Evolutionary conservation across 2,888 invertebrate genomes (phyloP).

Genomic region (Vesta saturnalis): DNA sequence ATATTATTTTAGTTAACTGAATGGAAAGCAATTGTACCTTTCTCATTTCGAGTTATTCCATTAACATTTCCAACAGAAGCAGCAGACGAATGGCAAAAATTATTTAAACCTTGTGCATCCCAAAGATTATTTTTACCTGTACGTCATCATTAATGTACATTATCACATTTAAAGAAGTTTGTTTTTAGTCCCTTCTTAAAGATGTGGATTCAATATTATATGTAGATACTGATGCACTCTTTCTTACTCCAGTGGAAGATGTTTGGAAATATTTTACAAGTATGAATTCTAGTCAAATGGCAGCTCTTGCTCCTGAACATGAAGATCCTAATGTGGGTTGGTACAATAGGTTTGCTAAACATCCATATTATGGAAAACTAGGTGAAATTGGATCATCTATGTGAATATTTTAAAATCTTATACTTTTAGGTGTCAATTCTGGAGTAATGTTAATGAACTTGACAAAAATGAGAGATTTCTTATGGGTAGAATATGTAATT

Average conservation of each 20-base stretch:
- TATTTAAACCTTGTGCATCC: slow-evolving; percentile 95
- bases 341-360: slow-evolving; percentile 95
- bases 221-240: slow-evolving; percentile 92
- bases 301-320: slow-evolving; percentile 88
- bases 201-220: slow-evolving; percentile 89
- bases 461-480: slow-evolving; percentile 86
- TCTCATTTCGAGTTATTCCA: slow-evolving; percentile 78
- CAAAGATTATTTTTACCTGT: slow-evolving; percentile 94
- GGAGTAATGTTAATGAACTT: slow-evolving; percentile 98
- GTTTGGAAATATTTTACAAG: slow-evolving; percentile 84
- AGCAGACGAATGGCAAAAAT: slow-evolving; percentile 82
- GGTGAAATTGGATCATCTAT: slow-evolving; percentile 64
- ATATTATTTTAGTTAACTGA: slow-evolving; percentile 67
- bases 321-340: slow-evolving; percentile 94
- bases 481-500: slow-evolving; percentile 86
- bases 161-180: slow-evolving; percentile 22
- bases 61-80: slow-evolving; percentile 82
- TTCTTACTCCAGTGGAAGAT: slow-evolving; percentile 83
- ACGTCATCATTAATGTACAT: slow-evolving; percentile 48
- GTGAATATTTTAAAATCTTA: neutral
- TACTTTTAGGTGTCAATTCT: slow-evolving; percentile 84
- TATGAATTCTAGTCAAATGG: slow-evolving; percentile 88
- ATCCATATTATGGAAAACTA: slow-evolving; percentile 90
- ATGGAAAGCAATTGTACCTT: slow-evolving; percentile 75
- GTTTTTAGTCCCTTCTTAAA: slow-evolving; percentile 76